Base-by-base conservation (phyloP, 2,113 vertebrate species). In the Macquaria australasica region DNA sequence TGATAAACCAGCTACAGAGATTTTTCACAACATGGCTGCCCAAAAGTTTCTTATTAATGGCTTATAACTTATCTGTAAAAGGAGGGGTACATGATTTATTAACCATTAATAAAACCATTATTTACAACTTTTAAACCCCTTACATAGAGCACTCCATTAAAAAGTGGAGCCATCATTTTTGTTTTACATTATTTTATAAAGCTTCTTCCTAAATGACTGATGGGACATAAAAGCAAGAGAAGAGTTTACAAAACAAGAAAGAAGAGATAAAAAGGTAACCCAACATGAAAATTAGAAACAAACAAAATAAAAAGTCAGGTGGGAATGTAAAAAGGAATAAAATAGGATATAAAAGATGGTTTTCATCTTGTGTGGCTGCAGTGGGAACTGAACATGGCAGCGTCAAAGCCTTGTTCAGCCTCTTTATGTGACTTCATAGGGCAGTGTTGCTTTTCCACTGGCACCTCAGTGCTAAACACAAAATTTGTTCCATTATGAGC, bases 401-500 rank as follows among this genome's bases (percentile, higher is more conserved):
- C 76, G 21, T 76, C 20, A 1, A 12, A 77, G 63, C 55, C 58
- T 45, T 45, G 43, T 79, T 58, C 43, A 37, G 68, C 11, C 48
- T 75, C 70, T 71, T 64, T 60, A 37, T 53, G 31, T 74, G 82
- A 91, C 82, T 79, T 91, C 70, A 90, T 60, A 68, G 73, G 62
- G 62, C 73, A 71, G 81, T 10, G 31, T 28, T 60, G 75, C 59
- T 67, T 90, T 88, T 90, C 77, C 69, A 79, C 20, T 60, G 28
- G 51, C 79, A 69, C 23, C 68, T 87, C 75, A 25, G 63, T n/a
- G 68, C 51, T 55, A 77, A 87, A 83, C 66, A 53, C 74, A 84
- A 81, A 70, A 63, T 90, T 79, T 45, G 62, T 72, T 91, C 86
- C 87, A 79, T 83, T 83, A 72, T 37, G 34, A 83, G 77, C 41